A percentile compares a stretch with the other conserved stretches of the same genome.
phyloP scores from a whole-genome alignment of 1,140 invertebrate species.

The Brachionus paranguensis region DNA sequence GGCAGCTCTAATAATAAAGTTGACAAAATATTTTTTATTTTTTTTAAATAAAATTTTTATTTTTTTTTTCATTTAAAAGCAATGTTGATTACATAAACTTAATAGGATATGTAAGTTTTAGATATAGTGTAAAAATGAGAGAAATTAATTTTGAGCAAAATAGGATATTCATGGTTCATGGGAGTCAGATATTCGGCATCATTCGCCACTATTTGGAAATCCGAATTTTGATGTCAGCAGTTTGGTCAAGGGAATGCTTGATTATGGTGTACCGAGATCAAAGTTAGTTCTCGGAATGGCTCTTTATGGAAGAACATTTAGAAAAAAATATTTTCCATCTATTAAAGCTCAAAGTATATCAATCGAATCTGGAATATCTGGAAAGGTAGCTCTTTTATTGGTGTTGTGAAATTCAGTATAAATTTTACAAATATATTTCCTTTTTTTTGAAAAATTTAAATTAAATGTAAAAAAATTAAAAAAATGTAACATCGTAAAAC shows the following conservation, averaged over 20 bases:
- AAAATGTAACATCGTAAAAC: too few species aligned
- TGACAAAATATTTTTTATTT: not conserved
- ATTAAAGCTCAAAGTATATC: slow-evolving; percentile 76
- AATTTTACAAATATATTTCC: too few species aligned
- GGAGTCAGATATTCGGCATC: slow-evolving; percentile 73
- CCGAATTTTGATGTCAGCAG: slow-evolving; percentile 41
- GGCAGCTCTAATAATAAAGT: not conserved
- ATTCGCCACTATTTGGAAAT: slow-evolving; percentile 50
- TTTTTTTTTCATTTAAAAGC: not conserved
- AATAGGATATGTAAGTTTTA: not conserved
- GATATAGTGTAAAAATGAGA: not conserved
- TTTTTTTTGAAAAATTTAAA: too few species aligned
- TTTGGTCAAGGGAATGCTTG: slow-evolving; percentile 62
- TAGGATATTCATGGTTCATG: slow-evolving; percentile 82
- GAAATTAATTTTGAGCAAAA: not conserved
- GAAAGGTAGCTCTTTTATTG: not conserved
- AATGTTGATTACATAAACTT: slow-evolving; percentile 1
- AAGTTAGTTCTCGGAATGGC: slow-evolving; percentile 79
- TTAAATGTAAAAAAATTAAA: too few species aligned
- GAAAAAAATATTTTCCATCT: slow-evolving; percentile 65
- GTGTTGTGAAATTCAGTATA: not conserved
- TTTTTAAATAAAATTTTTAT: not conserved
- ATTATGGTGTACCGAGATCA: slow-evolving; percentile 67
- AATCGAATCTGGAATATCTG: slow-evolving; percentile 62
- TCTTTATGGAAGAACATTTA: slow-evolving; percentile 79